Evolutionary conservation across 2,113 vertebrate genomes (phyloP).

Genomic region (Lethenteron camtschaticum): DNA sequence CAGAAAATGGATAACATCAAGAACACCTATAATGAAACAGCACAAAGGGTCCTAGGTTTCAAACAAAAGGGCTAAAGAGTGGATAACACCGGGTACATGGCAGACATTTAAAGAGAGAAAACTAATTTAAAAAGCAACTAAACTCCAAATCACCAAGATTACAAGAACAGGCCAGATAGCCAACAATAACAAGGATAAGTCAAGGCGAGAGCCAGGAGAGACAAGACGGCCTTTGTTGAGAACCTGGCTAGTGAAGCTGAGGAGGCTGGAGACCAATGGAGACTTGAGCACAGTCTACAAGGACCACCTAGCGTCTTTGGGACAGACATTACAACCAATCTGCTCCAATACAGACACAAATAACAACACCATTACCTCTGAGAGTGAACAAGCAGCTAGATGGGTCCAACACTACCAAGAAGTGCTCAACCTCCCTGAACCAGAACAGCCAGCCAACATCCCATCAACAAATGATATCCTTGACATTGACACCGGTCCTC

Average conservation of each 20-base stretch:
- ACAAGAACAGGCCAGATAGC: background rate
- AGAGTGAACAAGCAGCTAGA: background rate
- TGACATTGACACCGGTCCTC: background rate
- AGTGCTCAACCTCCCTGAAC: background rate
- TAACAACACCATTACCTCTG: background rate
- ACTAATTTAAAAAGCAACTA: background rate
- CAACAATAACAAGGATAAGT: background rate
- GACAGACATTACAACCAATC: background rate
- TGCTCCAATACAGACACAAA: background rate
- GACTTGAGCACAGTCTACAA: background rate
- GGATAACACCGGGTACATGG: background rate
- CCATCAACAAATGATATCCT: background rate
- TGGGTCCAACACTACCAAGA: background rate
- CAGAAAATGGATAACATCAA: slow-evolving; percentile 2
- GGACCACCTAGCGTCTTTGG: background rate
- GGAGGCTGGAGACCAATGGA: background rate
- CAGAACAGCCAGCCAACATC: background rate
- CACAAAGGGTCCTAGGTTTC: background rate
- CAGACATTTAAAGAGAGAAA: background rate
- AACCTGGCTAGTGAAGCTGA: background rate
- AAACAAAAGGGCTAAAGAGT: background rate
- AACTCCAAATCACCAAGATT: background rate
- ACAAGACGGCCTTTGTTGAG: background rate
- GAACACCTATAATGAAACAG: background rate
- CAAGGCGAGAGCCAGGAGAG: background rate